phyloP scores from a whole-genome alignment of 2,888 invertebrate genomes.

The Tromatobia lineatoria region DNA sequence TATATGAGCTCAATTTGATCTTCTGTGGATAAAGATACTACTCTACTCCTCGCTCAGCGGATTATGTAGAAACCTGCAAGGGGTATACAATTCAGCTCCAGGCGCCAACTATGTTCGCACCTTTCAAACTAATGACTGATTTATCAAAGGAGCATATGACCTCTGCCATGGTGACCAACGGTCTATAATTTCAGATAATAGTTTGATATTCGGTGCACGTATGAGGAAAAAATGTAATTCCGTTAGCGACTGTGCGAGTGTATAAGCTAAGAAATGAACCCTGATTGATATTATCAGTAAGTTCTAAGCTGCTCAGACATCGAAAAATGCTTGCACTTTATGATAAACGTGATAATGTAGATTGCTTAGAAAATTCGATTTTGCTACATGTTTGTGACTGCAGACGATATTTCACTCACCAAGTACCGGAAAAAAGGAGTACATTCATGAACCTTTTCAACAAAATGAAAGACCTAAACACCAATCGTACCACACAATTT shows the following conservation, averaged over 20 bases:
- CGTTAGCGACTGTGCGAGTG: not conserved
- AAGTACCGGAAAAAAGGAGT: not conserved
- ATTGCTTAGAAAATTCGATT: not conserved
- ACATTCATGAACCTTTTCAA: not conserved
- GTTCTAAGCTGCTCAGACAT: not conserved
- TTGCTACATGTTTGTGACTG: not conserved
- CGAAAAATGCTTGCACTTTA: constrained; percentile 4
- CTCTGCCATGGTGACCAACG: not conserved
- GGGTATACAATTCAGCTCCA: not conserved
- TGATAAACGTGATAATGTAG: not conserved
- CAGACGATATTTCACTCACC: constrained; percentile 13
- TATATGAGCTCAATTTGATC: not conserved
- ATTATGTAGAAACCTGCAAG: constrained; percentile 28
- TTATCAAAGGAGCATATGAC: constrained; percentile 17
- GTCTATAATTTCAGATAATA: constrained; percentile 6
- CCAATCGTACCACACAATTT: constrained; percentile 16
- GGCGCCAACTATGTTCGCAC: not conserved
- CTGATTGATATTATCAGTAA: not conserved
- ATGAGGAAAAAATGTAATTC: not conserved
- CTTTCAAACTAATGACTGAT: not conserved
- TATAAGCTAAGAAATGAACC: not conserved
- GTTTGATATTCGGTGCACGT: not conserved
- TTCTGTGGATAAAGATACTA: constrained; percentile 13
- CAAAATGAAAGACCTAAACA: constrained; percentile 16
- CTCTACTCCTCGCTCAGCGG: not conserved